Base-by-base conservation (phyloP, 2,888 invertebrate genomes). In the Sinhomidia bicolor region DNA sequence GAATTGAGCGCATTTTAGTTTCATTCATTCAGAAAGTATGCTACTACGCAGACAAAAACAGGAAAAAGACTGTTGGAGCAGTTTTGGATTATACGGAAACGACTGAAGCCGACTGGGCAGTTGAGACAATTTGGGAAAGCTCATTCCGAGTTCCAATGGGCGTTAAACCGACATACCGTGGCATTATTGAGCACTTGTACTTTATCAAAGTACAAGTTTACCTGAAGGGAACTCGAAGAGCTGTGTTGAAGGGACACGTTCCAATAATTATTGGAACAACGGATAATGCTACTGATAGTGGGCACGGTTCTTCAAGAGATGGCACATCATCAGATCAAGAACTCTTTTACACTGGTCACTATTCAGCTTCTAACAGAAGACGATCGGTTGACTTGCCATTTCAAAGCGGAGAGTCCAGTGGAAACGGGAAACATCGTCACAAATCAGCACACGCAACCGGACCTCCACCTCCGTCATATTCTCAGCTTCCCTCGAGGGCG, bases 41-140 rank as follows among this genome's bases (percentile, higher is more conserved):
- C 65, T 90, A 90, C 74, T 85, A 88, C 32, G 88, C 87, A 5
- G 90, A 85, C 32, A 90, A 85, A 51, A 71, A 71, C 20, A n/a
- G 60, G 36, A 90, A 81, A 47, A 90, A 90, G 47, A 85, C 82
- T 26, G 44, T 90, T 2, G 88, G 88, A 0, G 51, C 47, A 0
- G 80, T 90, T 7, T 54, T 90, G 51, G 90, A 90, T 81, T 71
- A 20, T 17, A 85, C 90, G 5, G 88, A 90, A 82, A 88, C 90
- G 2, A 81, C 80, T n/a, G 90, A 88, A 29, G 88, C 87, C 0
- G 90, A 90, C 41, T 87, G 81, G 71, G 90, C 90, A 23, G 85
- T 88, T 10, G 88, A 90, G 47, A 90, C 90, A 5, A 47, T 85
- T 57, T 90, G 90, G 90, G 90, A 90, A 47, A 89, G 89, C 23